Conservation (phyloP, 2,888 invertebrate genomes). For the Diplolepis rosae region DNA sequence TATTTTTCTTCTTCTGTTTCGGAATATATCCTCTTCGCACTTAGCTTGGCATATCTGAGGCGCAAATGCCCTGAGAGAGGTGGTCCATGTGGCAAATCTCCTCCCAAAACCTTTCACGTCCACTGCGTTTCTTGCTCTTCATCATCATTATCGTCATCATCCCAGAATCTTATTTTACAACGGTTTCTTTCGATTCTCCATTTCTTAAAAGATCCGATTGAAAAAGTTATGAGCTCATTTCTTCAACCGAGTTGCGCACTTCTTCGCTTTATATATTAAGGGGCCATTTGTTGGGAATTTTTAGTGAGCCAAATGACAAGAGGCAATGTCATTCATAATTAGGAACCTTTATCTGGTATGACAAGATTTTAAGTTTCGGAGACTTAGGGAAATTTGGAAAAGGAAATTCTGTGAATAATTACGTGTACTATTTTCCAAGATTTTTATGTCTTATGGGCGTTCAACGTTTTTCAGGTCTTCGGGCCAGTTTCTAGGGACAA, state of each 20-base stretch:
- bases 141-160: conserved; percentile 6
- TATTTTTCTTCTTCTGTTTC: conserved; percentile 8
- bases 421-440: no score
- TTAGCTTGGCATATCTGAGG: background rate
- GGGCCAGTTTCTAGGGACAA: no score
- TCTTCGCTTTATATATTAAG: background rate
- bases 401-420: no score
- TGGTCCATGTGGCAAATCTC: conserved; percentile 8
- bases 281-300: background rate
- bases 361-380: no score
- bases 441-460: no score
- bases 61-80: background rate
- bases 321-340: no score
- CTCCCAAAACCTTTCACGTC: background rate
- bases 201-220: background rate
- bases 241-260: background rate
- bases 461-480: no score
- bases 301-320: background rate
- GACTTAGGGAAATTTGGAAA: no score
- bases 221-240: background rate
- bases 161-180: background rate
- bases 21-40: background rate
- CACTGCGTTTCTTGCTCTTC: background rate
- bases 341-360: no score
- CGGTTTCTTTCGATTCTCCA: background rate